Evolutionary conservation across 2,797 vertebrate species (phyloP).

Genomic region (Anableps anableps): DNA sequence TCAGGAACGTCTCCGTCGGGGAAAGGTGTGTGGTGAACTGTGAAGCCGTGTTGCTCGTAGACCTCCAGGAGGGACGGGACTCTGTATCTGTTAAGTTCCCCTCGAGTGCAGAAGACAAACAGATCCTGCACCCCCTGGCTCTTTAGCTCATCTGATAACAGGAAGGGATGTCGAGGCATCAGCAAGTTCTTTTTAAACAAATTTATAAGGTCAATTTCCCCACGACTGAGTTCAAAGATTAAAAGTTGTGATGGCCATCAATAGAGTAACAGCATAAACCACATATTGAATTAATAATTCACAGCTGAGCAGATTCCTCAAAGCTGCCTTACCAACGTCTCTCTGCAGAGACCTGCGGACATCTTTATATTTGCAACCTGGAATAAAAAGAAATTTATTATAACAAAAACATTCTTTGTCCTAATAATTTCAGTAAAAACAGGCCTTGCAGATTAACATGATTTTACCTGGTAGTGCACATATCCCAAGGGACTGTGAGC

Average conservation of each 20-base stretch:
- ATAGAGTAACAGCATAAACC: background rate
- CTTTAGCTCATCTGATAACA: conserved; percentile 86
- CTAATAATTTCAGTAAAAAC: background rate
- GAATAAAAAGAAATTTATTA: background rate
- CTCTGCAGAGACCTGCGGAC: conserved; percentile 87
- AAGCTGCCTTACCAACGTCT: conserved; percentile 83
- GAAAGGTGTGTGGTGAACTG: conserved; percentile 87
- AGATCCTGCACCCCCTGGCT: conserved; percentile 86
- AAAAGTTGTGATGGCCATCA: background rate
- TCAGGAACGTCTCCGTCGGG: conserved; percentile 85
- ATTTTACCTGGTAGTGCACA: conserved; percentile 88
- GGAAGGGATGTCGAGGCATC: background rate
- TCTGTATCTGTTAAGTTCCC: conserved; percentile 87
- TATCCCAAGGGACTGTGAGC: conserved; percentile 86
- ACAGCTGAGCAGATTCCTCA: background rate
- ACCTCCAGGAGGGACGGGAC: conserved; percentile 87
- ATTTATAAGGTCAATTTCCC: too few species aligned
- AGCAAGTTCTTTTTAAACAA: background rate
- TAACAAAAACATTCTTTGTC: background rate
- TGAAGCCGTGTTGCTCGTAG: conserved; percentile 82
- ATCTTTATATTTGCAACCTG: conserved; percentile 92
- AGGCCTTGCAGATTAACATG: background rate
- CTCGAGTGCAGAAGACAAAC: conserved; percentile 92
- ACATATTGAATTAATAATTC: background rate
- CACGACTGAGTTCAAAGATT: background rate